These are phyloP conservation scores for Brachypalpus laphriformis DNA, from an alignment of 2,888 invertebrate genomes.

Conservation along the genomic window DNA sequence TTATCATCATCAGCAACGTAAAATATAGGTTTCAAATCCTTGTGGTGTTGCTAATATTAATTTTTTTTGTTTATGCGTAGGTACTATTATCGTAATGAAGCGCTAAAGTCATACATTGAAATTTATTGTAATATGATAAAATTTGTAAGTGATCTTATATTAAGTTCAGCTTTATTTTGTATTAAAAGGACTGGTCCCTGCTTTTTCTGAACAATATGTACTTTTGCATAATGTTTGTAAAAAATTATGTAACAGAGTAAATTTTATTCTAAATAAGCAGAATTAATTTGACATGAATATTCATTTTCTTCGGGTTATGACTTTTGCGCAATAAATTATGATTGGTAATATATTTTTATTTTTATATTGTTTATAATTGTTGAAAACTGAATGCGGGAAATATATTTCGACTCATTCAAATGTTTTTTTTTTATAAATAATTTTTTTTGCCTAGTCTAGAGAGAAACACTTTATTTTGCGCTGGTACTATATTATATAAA, in stretches of 20 bases:
- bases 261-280: too few relatives aligned
- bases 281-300: too few relatives aligned
- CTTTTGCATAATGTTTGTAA: too few relatives aligned
- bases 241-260: too few relatives aligned
- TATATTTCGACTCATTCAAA: neutral
- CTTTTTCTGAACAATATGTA: too few relatives aligned
- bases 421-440: conserved; percentile 30
- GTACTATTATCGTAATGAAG: neutral
- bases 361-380: neutral
- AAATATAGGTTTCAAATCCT: conserved; percentile 60
- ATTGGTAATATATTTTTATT: neutral
- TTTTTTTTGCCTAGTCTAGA: conserved; percentile 40
- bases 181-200: neutral
- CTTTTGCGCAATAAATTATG: conserved; percentile 1
- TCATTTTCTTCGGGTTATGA: neutral
- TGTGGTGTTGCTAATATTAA: conserved; percentile 48
- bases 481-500: conserved; percentile 52
- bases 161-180: too few relatives aligned
- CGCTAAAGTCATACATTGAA: neutral
- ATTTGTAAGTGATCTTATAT: too few relatives aligned
- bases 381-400: neutral
- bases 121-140: too few relatives aligned
- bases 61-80: neutral
- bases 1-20: conserved; percentile 15
- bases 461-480: conserved; percentile 56